Conservation (phyloP, 1,140 invertebrate species). For the Branchinecta lindahli region DNA sequence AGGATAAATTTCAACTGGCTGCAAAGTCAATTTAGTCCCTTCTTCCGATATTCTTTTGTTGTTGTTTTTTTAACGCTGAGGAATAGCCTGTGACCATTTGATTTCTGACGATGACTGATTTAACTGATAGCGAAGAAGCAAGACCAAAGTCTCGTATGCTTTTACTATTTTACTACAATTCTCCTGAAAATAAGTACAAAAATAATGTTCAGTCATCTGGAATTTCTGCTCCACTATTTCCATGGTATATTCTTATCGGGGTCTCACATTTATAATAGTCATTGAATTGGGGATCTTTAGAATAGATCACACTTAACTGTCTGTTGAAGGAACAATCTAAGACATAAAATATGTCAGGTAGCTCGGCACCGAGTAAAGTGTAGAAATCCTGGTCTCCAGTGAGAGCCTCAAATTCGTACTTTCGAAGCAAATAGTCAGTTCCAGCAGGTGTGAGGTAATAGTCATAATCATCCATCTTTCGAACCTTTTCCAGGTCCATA, state of each 20-base stretch:
- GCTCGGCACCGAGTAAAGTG: neutral
- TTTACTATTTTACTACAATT: too few species aligned
- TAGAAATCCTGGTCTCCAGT: neutral
- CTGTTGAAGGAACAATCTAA: slow-evolving; percentile 9
- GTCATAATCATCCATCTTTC: neutral
- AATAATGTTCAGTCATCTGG: neutral
- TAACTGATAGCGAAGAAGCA: too few species aligned
- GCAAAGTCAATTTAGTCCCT: too few species aligned
- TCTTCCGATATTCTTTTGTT: too few species aligned
- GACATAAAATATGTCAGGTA: neutral
- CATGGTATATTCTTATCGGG: neutral
- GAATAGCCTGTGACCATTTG: too few species aligned
- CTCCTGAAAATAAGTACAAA: too few species aligned
- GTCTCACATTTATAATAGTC: neutral
- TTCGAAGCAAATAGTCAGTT: neutral
- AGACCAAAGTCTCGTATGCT: too few species aligned
- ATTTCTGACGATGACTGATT: too few species aligned
- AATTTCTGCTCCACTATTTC: neutral
- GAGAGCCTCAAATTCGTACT: neutral
- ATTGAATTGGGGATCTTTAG: neutral
- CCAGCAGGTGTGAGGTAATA: neutral
- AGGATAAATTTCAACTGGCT: too few species aligned
- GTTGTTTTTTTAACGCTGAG: too few species aligned
- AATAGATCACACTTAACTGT: neutral
- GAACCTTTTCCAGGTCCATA: neutral